These are phyloP conservation scores for Synergus umbraculus DNA, from an alignment of 2,888 invertebrate genomes.

Conservation along the genomic window DNA sequence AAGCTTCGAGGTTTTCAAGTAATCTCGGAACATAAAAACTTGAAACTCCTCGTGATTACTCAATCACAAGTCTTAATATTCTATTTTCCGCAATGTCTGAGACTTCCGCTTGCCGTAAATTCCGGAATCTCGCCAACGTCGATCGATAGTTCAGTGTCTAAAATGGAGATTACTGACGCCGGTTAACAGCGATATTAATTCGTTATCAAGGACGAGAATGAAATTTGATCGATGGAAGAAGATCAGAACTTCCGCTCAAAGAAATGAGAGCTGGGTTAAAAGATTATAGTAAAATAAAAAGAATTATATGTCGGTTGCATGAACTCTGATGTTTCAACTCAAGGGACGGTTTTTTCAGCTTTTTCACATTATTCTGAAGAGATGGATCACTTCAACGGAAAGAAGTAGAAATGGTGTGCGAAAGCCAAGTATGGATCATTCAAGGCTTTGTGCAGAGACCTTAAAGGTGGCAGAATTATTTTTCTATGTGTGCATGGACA, in stretches of 20 bases:
- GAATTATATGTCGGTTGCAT: neutral
- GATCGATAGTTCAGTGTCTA: neutral
- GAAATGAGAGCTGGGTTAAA: neutral
- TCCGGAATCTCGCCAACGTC: slow-evolving; percentile 1
- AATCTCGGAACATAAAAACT: neutral
- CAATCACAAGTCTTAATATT: neutral
- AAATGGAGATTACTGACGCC: neutral
- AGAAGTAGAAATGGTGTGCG: neutral
- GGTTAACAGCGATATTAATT: neutral
- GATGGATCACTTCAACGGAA: neutral
- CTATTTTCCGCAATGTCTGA: neutral
- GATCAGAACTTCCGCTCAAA: neutral
- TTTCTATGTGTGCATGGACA: neutral
- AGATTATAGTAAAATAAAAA: neutral
- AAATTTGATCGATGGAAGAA: neutral
- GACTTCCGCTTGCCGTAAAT: neutral
- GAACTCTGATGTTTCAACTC: neutral
- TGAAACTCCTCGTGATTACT: neutral
- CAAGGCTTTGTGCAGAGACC: neutral
- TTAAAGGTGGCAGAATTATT: neutral
- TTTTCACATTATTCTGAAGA: neutral
- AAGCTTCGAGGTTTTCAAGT: no score
- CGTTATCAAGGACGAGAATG: neutral
- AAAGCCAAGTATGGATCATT: neutral
- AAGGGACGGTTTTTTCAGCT: neutral